Base-by-base conservation (phyloP, 2,888 invertebrate genomes). In the Perithous albicinctus region DNA sequence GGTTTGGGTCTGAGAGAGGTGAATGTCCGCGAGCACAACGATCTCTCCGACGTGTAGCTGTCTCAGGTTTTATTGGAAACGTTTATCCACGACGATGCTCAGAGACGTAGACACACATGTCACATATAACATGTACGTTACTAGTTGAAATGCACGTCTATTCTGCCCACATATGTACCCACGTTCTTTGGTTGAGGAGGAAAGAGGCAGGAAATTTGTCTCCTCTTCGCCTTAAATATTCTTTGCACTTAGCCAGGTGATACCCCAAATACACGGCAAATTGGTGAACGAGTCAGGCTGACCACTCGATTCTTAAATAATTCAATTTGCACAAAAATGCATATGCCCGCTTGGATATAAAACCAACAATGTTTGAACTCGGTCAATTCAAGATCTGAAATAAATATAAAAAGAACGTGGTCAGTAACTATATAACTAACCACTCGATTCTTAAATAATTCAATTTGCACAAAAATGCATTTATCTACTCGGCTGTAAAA, bases 391-490 rank as follows among this genome's bases (percentile, higher is more conserved):
- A 20, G 67, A 51, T 67, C 12, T 6, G 12, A n/a, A 18, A 38
- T 23, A 54, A 54, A 26, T 38, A 38, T 51, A 20, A 23, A 18
- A 23, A n/a, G n/a, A n/a, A n/a, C n/a, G n/a, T n/a, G n/a, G n/a
- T n/a, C n/a, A n/a, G n/a, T n/a, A n/a, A n/a, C n/a, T n/a, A n/a
- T n/a, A n/a, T n/a, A n/a, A n/a, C 41, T 43, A 43, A 41, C 69
- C 48, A 26, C 32, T 54, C 59, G 59, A 64, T 59, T 48, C 26
- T 59, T 82, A 15, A 78, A 78, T 82, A 59, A 78, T 82, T 61
- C 38, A 80, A 26, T 32, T 15, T 20, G 38, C 0, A 20, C 15
- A 2, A 35, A n/a, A 26, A 35, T 26, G 12, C 12, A 29, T 56
- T 48, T 35, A n/a, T 18, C 8, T 35, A 26, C 35, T 15, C 23